Conservation (phyloP, 2,888 invertebrate species). For the Hemicrepidius hirtus region DNA sequence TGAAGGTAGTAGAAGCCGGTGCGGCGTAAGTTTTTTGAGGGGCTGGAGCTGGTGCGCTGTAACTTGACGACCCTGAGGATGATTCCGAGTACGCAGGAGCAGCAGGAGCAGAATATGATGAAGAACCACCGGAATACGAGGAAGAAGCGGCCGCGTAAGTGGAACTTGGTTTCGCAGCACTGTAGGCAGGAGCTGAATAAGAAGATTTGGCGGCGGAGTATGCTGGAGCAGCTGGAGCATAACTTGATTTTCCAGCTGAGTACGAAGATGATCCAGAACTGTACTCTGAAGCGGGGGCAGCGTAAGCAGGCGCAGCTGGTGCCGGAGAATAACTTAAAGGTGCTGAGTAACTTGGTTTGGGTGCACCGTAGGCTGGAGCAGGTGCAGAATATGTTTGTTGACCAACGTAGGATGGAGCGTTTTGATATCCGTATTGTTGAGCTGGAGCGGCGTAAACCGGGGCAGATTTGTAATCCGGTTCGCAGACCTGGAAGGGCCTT, state of each 20-base stretch:
- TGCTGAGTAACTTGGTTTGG: slow-evolving; percentile 35
- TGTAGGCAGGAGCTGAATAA: slow-evolving; percentile 43
- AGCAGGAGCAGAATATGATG: slow-evolving; percentile 50
- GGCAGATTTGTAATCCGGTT: slow-evolving; percentile 57
- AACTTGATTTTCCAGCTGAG: slow-evolving; percentile 40
- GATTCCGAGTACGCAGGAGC: slow-evolving; percentile 49
- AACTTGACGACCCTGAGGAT: not conserved
- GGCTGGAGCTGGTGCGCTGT: slow-evolving; percentile 8
- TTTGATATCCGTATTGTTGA: not conserved
- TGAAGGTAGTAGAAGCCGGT: slow-evolving; percentile 11
- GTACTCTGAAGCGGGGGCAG: slow-evolving; percentile 20
- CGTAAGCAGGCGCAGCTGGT: slow-evolving; percentile 42
- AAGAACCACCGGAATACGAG: slow-evolving; percentile 39
- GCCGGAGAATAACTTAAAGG: slow-evolving; percentile 40
- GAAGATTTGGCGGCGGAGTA: slow-evolving; percentile 36
- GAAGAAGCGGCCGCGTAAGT: slow-evolving; percentile 36
- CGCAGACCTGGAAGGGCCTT: slow-evolving; percentile 69
- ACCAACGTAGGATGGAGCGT: slow-evolving; percentile 18
- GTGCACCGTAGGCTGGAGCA: slow-evolving; percentile 29
- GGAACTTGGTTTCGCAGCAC: slow-evolving; percentile 25
- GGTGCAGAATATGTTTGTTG: slow-evolving; percentile 25
- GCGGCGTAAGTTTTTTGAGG: slow-evolving; percentile 9
- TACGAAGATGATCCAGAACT: slow-evolving; percentile 5
- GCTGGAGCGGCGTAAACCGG: slow-evolving; percentile 38
- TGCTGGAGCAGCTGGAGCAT: slow-evolving; percentile 38